Percentiles rank a stretch among this genome's conserved stretches.
These are phyloP conservation scores for Volucella inflata DNA, from an alignment of 2,888 invertebrate genomes.

Conservation along the genomic window DNA sequence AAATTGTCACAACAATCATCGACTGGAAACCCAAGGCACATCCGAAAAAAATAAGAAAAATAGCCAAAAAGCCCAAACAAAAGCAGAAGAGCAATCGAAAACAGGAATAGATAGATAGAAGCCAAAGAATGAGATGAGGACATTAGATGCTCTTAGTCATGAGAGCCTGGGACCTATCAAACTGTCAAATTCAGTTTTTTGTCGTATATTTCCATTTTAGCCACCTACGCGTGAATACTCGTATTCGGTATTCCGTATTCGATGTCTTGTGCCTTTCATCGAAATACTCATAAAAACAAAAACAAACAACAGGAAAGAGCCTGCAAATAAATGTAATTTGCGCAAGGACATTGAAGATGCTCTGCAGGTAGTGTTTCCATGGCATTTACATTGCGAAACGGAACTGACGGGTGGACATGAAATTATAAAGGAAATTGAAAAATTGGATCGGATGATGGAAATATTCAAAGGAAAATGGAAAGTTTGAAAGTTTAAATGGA, in stretches of 20 bases:
- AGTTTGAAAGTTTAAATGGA: conserved; percentile 1
- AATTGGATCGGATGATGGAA: conserved; percentile 17
- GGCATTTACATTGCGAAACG: conserved; percentile 29
- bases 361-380: conserved; percentile 36
- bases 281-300: conserved; percentile 14
- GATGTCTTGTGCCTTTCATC: conserved; percentile 19
- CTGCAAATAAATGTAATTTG: conserved; percentile 63
- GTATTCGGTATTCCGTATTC: conserved; percentile 11
- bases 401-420: conserved; percentile 39
- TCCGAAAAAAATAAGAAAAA: not conserved
- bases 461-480: not conserved
- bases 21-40: conserved; percentile 33
- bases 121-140: not conserved
- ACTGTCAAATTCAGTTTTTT: conserved; percentile 72
- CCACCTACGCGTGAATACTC: conserved; percentile 36
- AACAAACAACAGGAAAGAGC: conserved; percentile 30
- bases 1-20: conserved; percentile 67
- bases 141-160: not conserved
- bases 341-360: conserved; percentile 62
- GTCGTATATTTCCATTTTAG: conserved; percentile 62
- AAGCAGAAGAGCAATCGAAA: conserved; percentile 58
- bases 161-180: conserved; percentile 60
- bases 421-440: conserved; percentile 57
- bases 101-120: not conserved
- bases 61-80: not conserved